phyloP scores from a whole-genome alignment of 2,797 vertebrate species.

The Coluber constrictor region DNA sequence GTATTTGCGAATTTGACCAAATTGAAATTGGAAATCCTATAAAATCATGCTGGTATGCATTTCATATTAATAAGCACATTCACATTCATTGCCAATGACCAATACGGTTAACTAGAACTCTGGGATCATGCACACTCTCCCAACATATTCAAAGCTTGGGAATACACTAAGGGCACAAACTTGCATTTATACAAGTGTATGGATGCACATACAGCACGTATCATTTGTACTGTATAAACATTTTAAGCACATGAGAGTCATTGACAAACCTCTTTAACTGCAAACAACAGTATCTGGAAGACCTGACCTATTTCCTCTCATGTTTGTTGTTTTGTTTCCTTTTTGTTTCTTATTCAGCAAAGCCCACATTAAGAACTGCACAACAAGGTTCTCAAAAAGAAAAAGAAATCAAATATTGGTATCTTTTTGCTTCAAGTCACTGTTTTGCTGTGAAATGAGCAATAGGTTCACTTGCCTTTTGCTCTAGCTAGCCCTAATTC shows the following conservation, averaged over 20 bases:
- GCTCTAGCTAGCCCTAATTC: neutral
- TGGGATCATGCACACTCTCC: neutral
- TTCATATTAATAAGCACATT: neutral
- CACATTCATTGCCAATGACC: neutral
- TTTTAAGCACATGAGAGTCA: neutral
- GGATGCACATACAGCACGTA: neutral
- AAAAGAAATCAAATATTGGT: neutral
- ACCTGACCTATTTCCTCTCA: slow-evolving; percentile 11
- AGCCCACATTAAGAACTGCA: neutral
- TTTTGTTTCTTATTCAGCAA: neutral
- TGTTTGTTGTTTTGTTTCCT: slow-evolving; percentile 20
- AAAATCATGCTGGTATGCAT: neutral
- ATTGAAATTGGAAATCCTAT: neutral
- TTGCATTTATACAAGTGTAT: neutral
- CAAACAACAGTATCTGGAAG: neutral
- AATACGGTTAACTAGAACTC: neutral
- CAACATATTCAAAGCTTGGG: neutral
- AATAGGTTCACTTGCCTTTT: neutral
- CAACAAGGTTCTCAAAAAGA: neutral
- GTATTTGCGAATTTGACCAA: neutral
- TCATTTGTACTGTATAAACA: neutral
- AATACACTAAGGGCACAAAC: neutral
- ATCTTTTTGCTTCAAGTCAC: neutral
- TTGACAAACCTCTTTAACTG: neutral
- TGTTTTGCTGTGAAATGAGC: neutral